A percentile compares a stretch with the other conserved stretches of the same genome.
Conservation (phyloP, 1,140 invertebrate species). For the Diabrotica virgifera region DNA sequence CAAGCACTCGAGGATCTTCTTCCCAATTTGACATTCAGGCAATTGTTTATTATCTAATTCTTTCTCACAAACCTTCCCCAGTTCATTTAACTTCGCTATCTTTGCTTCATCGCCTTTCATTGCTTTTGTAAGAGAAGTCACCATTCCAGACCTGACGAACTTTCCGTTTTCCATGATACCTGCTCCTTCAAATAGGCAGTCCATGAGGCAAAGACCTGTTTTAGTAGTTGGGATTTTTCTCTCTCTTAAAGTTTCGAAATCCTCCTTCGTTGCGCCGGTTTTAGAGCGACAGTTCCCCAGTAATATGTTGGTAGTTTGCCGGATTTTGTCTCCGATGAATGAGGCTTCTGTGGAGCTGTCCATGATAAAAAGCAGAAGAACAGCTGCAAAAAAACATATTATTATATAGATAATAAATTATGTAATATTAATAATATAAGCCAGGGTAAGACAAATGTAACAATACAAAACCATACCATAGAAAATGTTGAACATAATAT, state of each 20-base stretch:
- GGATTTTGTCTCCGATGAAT: not conserved
- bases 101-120: constrained; percentile 29
- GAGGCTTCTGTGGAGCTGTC: not conserved
- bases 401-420: too few species aligned
- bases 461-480: too few species aligned
- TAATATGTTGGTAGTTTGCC: not conserved
- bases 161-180: constrained; percentile 38
- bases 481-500: too few species aligned
- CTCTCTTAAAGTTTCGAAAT: constrained; percentile 28
- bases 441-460: too few species aligned
- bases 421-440: too few species aligned
- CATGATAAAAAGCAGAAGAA: not conserved
- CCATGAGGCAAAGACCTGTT: constrained; percentile 38
- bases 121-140: constrained; percentile 27
- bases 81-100: constrained; percentile 27
- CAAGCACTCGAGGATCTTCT: constrained; percentile 34
- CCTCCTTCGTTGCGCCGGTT: constrained; percentile 30
- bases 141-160: constrained; percentile 31
- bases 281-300: constrained; percentile 10
- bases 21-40: constrained; percentile 31
- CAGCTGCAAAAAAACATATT: not conserved
- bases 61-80: constrained; percentile 33
- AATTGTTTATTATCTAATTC: constrained; percentile 24
- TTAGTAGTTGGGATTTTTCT: constrained; percentile 34
- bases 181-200: constrained; percentile 34